A percentile compares a stretch with the other conserved stretches of the same genome.
Evolutionary conservation across 1,140 invertebrate genomes (phyloP).

Genomic region (Augochlora pura): DNA sequence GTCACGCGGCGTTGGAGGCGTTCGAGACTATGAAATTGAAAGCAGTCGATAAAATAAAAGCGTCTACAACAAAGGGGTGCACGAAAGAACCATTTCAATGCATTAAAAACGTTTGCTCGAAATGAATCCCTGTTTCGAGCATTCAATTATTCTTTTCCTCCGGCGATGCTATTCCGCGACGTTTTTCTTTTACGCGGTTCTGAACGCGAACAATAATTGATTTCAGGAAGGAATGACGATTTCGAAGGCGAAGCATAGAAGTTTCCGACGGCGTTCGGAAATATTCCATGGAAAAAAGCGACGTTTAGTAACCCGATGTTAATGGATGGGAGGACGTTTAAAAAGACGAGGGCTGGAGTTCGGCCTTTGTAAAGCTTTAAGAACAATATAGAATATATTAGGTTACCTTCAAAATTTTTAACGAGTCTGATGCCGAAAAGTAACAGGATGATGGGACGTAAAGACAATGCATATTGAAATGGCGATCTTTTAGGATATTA

Average conservation of each 20-base stretch:
- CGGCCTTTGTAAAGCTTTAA: neutral
- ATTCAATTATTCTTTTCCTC: neutral
- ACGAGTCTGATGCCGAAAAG: too few relatives aligned
- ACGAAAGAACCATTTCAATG: neutral
- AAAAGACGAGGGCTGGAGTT: neutral
- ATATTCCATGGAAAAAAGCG: neutral
- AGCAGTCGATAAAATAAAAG: neutral
- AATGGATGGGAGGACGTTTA: neutral
- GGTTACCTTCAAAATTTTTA: neutral
- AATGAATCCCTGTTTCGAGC: neutral
- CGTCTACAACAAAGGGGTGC: neutral
- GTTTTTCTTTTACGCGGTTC: too few relatives aligned
- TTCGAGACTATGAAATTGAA: conserved; percentile 1
- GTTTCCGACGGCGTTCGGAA: neutral
- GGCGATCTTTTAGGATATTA: too few relatives aligned
- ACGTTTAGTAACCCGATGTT: neutral
- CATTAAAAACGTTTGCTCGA: neutral
- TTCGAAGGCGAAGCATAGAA: neutral
- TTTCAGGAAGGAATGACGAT: neutral
- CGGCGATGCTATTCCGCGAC: neutral
- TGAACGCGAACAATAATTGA: neutral
- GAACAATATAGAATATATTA: conserved; percentile 12
- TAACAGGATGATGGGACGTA: too few relatives aligned
- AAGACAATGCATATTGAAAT: too few relatives aligned
- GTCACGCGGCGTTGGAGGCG: neutral